Conservation (phyloP, 2,113 vertebrate species). For the Amphiprion percula region DNA sequence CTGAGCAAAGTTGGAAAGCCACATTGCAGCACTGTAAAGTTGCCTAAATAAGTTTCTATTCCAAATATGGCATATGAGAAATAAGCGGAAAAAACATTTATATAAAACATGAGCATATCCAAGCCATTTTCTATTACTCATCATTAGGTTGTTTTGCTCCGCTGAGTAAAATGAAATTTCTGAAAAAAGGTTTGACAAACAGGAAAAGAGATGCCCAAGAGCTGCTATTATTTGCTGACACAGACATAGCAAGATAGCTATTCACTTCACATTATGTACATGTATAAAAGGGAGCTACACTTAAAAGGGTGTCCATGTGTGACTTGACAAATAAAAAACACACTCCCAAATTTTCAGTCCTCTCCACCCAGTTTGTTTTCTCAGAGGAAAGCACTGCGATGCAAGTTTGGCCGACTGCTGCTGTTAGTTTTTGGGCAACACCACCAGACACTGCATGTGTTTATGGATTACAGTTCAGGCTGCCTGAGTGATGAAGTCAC, state of each 20-base stretch:
- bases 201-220: background rate
- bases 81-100: no score
- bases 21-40: background rate
- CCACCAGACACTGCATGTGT: constrained; percentile 50
- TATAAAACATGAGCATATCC: no score
- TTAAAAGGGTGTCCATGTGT: background rate
- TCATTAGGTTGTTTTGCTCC: constrained; percentile 7
- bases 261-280: background rate
- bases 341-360: constrained; percentile 12
- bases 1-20: background rate
- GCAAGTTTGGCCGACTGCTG: constrained; percentile 56
- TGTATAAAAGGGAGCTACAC: background rate
- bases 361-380: constrained; percentile 41
- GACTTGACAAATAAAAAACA: constrained; percentile 20
- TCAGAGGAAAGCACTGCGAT: constrained; percentile 49
- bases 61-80: no score
- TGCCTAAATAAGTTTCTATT: background rate
- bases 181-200: background rate
- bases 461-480: constrained; percentile 58
- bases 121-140: no score
- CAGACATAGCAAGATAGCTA: background rate
- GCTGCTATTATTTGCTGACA: background rate
- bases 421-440: constrained; percentile 53
- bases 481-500: constrained; percentile 69
- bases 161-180: background rate